These are phyloP conservation scores for Psix sp. DNA, from an alignment of 1,140 invertebrate genomes.

Conservation along the genomic window DNA sequence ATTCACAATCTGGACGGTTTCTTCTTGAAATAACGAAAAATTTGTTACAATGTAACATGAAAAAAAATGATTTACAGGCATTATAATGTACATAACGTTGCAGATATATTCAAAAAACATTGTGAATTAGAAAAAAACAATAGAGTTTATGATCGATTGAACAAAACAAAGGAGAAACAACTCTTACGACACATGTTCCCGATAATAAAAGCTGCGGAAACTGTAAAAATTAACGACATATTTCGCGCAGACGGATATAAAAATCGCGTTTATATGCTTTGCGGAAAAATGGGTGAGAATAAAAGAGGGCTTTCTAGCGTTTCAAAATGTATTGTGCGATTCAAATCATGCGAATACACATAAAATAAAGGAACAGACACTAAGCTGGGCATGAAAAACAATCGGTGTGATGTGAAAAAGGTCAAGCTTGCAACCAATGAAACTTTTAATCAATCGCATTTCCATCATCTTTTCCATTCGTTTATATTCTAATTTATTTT, in stretches of 20 bases:
- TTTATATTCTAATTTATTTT: no score
- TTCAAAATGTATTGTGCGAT: slow-evolving; percentile 40
- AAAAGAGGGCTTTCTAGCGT: slow-evolving; percentile 20
- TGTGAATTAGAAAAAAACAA: no score
- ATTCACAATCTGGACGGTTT: no score
- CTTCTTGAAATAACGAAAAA: slow-evolving; percentile 1
- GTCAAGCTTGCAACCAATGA: slow-evolving; percentile 9
- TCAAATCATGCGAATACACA: slow-evolving; percentile 33
- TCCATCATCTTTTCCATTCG: no score
- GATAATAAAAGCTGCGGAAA: slow-evolving; percentile 31
- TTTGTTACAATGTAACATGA: background rate
- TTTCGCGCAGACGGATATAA: slow-evolving; percentile 43
- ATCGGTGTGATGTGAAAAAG: slow-evolving; percentile 22
- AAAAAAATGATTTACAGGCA: slow-evolving; percentile 21
- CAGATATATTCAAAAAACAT: slow-evolving; percentile 26
- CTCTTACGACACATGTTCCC: slow-evolving; percentile 46
- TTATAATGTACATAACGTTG: slow-evolving; percentile 13
- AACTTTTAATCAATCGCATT: no score
- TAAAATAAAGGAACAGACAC: slow-evolving; percentile 26
- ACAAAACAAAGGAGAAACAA: slow-evolving; percentile 42
- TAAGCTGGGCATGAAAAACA: slow-evolving; percentile 18
- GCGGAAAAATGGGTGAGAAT: slow-evolving; percentile 13
- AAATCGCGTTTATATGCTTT: slow-evolving; percentile 29
- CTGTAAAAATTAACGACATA: slow-evolving; percentile 50
- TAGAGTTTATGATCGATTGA: slow-evolving; percentile 43